phyloP scores from a whole-genome alignment of 2,797 vertebrate species.

The Crypturellus tataupa region DNA sequence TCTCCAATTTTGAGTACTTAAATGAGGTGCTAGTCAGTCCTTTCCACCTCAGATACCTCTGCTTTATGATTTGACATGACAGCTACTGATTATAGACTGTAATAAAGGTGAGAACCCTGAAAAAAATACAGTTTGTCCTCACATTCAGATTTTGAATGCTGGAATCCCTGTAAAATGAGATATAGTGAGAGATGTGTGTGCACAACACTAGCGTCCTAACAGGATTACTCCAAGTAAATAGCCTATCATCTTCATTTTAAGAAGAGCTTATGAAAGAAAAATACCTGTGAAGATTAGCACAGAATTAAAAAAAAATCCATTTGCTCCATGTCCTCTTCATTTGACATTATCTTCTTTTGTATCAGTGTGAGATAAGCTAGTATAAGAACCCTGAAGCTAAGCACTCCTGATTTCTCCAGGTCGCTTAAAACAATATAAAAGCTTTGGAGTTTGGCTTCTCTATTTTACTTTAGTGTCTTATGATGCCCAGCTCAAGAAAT shows the following conservation, averaged over 20 bases:
- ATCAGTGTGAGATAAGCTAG: not conserved
- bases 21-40: not conserved
- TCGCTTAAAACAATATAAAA: not conserved
- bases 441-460: not conserved
- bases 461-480: not conserved
- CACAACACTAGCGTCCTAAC: not conserved
- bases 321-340: not conserved
- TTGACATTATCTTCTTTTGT: not conserved
- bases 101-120: not conserved
- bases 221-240: slow-evolving; percentile 9
- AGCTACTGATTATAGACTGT: not conserved
- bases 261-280: not conserved
- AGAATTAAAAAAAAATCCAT: not conserved
- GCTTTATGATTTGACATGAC: not conserved
- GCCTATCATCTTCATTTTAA: not conserved
- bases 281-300: not conserved
- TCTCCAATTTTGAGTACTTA: not conserved
- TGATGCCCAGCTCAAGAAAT: not conserved
- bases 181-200: not conserved
- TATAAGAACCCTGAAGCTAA: not conserved
- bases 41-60: not conserved
- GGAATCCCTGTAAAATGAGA: not conserved
- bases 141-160: not conserved
- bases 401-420: not conserved
- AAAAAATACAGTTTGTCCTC: not conserved